phyloP scores from a whole-genome alignment of 2,797 vertebrate genomes.

The Molothrus aeneus region DNA sequence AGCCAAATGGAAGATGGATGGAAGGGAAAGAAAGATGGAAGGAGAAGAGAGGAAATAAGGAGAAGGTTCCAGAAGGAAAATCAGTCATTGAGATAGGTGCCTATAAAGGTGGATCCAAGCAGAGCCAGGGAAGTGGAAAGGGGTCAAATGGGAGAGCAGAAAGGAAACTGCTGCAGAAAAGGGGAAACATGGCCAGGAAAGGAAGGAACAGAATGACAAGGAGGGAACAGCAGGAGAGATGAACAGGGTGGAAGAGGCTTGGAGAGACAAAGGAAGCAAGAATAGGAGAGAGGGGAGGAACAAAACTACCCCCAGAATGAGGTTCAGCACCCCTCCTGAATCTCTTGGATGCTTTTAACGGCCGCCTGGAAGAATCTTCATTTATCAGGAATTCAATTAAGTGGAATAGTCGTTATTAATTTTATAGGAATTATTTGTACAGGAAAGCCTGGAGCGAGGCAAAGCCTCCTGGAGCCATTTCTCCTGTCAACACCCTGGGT shows the following conservation, averaged over 20 bases:
- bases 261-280: background rate
- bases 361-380: constrained; percentile 28
- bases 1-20: background rate
- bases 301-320: background rate
- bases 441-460: constrained; percentile 62
- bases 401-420: constrained; percentile 78
- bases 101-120: background rate
- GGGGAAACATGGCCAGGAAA: background rate
- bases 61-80: background rate
- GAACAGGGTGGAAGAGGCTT: background rate
- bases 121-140: background rate
- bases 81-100: background rate
- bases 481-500: constrained; percentile 83
- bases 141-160: background rate
- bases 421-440: constrained; percentile 83
- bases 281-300: background rate
- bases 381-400: constrained; percentile 81
- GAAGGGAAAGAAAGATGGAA: background rate
- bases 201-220: background rate
- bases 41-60: background rate
- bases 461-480: constrained; percentile 79
- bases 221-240: background rate
- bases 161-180: background rate
- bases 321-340: background rate
- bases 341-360: background rate